Evolutionary conservation across 2,797 vertebrate genomes (phyloP), one percentile per base, ranked within the genome.

Genomic region (Coccyzus lansbergi): DNA sequence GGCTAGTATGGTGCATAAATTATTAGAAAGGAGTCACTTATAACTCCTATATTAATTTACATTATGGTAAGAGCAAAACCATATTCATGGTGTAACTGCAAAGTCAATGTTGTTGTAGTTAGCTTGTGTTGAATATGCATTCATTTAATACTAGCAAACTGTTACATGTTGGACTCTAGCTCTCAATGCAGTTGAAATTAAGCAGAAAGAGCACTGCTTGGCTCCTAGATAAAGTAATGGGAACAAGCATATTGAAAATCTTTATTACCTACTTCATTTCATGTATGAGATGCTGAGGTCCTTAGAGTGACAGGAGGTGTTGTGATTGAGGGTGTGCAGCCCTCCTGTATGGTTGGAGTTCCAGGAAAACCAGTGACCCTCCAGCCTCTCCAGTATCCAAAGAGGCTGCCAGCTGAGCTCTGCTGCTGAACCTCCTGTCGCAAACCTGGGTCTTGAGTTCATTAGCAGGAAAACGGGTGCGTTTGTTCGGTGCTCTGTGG

Each of bases 241-340:
- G 44, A 65, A 26, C 21, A 29, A 38, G 69, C 70, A 22, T 40
- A n/a, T 19, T 34, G 24, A 42, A n/a, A 69, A 49, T 44, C 36
- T 55, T 59, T 44, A 12, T 7, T 52, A 48, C 38, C 9, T 19
- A 0, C 20, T 80, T 55, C 17, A 22, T 31, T 74, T 91, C 51
- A 29, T 1, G 0, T 48, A 16, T 5, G 55, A 55, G 38, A 25
- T 53, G 44, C 67, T 31, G 59, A 86, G 14, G 51, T 42, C 63
- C 25, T 4, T 4, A 10, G 28, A 40, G 44, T 20, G 22, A 31
- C 11, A 22, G 29, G 15, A 67, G 15, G 6, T 0, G 0, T 4
- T 52, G 70, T 40, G 40, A 33, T 53, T 38, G 36, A 70, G 19
- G 18, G 10, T 52, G 56, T 63, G 64, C 26, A 90, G 42, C 52